Conservation (phyloP, 1,140 invertebrate genomes). For the Sarcophaga bullata region DNA sequence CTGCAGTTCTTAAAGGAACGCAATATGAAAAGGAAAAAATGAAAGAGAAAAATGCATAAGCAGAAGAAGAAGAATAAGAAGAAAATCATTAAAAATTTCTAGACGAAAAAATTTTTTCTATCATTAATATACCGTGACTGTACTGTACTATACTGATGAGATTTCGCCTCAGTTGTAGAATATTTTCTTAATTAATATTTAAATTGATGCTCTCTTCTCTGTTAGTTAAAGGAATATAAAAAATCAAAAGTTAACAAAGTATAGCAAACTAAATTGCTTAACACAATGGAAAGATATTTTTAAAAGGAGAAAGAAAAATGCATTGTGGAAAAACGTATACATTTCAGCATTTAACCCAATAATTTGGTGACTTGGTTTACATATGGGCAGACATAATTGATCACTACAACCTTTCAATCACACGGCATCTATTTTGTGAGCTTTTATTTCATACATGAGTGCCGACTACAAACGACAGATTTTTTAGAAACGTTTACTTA, state of each 20-base stretch:
- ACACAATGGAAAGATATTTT: not conserved
- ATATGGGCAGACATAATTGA: too few species aligned
- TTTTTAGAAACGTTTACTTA: too few species aligned
- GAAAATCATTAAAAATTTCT: conserved; percentile 41
- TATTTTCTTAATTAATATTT: conserved; percentile 25
- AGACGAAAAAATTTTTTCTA: conserved; percentile 32
- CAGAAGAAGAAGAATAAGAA: not conserved
- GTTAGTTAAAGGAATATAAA: not conserved
- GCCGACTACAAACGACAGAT: too few species aligned
- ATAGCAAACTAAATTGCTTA: not conserved
- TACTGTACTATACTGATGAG: not conserved
- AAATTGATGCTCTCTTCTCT: not conserved
- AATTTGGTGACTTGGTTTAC: too few species aligned
- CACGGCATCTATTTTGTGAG: too few species aligned
- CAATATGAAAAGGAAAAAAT: not conserved
- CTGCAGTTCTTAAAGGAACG: not conserved
- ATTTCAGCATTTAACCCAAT: too few species aligned
- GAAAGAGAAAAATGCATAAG: conserved; percentile 1
- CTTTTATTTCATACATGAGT: too few species aligned
- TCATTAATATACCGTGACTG: conserved; percentile 32
- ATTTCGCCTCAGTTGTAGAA: not conserved
- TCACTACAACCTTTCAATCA: too few species aligned
- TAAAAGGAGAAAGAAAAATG: too few species aligned
- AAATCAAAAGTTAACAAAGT: not conserved
- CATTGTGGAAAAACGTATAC: too few species aligned